Evolutionary conservation across 2,888 invertebrate genomes (phyloP).

Genomic region (Cactoblastis cactorum): DNA sequence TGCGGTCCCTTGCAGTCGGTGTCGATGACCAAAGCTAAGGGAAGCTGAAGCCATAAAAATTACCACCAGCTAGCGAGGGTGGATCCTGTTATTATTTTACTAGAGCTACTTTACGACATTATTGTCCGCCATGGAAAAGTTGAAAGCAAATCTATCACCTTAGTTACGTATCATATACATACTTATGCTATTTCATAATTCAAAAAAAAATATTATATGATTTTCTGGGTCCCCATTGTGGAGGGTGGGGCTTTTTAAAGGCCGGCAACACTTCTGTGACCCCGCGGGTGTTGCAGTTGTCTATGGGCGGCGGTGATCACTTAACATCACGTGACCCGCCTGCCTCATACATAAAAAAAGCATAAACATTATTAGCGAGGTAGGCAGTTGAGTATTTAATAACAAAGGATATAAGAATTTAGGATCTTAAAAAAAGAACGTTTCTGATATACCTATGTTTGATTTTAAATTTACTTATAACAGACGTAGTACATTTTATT

Average conservation of each 20-base stretch:
- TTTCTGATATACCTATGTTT: too few species aligned
- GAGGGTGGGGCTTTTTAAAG: too few species aligned
- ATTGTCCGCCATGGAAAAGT: background rate
- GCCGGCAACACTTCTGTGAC: too few species aligned
- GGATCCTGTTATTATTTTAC: slow-evolving; percentile 62
- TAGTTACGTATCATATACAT: background rate
- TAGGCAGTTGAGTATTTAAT: background rate
- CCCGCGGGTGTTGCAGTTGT: too few species aligned
- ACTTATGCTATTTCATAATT: too few species aligned
- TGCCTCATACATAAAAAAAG: slow-evolving; percentile 13
- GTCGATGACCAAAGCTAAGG: slow-evolving; percentile 69
- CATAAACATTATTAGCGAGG: slow-evolving; percentile 11
- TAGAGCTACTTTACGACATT: slow-evolving; percentile 30
- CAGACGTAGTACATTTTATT: too few species aligned
- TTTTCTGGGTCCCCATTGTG: too few species aligned
- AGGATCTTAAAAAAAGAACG: too few species aligned
- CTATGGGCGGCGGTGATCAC: too few species aligned
- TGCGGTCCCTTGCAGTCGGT: slow-evolving; percentile 45
- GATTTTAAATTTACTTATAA: too few species aligned
- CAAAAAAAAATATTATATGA: background rate
- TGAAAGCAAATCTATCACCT: background rate
- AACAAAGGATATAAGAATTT: background rate
- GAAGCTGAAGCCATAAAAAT: slow-evolving; percentile 71
- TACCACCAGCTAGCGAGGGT: slow-evolving; percentile 48
- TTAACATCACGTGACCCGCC: too few species aligned